Evolutionary conservation across 2,888 invertebrate species (phyloP).

Genomic region (Lepeophtheirus nordmannii): DNA sequence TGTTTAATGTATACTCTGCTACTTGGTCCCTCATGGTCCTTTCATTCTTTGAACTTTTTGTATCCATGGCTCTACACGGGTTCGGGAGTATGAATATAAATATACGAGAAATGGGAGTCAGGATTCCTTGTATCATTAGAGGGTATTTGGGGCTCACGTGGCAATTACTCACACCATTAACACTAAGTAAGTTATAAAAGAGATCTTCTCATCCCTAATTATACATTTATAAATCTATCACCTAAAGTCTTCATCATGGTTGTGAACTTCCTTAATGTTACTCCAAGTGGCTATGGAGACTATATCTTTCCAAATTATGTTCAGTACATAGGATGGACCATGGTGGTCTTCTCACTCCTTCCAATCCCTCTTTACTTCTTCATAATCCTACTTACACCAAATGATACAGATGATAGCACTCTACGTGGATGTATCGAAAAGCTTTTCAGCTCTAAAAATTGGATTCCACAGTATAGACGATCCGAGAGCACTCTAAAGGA

Average conservation of each 20-base stretch:
- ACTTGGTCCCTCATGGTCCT: constrained; percentile 33
- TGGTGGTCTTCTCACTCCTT: constrained; percentile 55
- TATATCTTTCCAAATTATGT: constrained; percentile 69
- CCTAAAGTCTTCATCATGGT: constrained; percentile 49
- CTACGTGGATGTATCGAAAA: background rate
- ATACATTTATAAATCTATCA: no score
- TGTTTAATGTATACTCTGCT: constrained; percentile 39
- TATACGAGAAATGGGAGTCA: constrained; percentile 8
- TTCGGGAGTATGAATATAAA: constrained; percentile 5
- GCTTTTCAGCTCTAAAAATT: background rate
- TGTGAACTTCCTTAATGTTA: constrained; percentile 63
- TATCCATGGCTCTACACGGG: constrained; percentile 35
- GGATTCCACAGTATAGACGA: background rate
- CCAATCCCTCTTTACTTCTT: constrained; percentile 40
- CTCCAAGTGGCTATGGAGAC: constrained; percentile 52
- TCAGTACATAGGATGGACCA: constrained; percentile 55
- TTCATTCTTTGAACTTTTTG: constrained; percentile 36
- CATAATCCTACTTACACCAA: background rate
- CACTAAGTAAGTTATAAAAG: background rate
- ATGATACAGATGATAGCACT: background rate
- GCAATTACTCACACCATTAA: constrained; percentile 17
- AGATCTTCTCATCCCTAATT: constrained; percentile 3
- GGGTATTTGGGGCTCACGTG: constrained; percentile 1
- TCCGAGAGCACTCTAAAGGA: background rate
- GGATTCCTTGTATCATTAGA: background rate